Conservation (phyloP, 2,113 vertebrate species). For the Serilophus lunatus region DNA sequence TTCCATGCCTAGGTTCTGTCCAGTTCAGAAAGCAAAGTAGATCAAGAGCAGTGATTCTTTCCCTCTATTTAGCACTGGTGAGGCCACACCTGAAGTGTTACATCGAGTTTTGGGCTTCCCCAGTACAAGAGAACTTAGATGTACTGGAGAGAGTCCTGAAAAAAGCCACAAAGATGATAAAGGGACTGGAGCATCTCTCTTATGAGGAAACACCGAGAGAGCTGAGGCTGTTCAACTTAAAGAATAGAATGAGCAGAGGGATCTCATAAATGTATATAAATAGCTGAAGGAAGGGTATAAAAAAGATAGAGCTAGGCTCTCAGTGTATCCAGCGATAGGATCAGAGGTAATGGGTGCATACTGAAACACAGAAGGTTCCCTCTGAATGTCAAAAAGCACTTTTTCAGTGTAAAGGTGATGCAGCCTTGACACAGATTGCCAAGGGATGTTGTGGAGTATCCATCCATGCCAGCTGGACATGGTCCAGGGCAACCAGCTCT, state of each 20-base stretch:
- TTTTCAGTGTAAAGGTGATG: not conserved
- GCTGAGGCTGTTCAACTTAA: not conserved
- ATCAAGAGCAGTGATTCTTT: not conserved
- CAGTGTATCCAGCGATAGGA: not conserved
- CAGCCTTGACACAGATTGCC: not conserved
- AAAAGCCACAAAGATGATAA: not conserved
- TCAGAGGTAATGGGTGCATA: not conserved
- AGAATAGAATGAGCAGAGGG: not conserved
- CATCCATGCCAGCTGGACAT: rapidly evolving
- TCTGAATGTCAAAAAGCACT: not conserved
- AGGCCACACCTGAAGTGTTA: not conserved
- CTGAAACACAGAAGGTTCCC: not conserved
- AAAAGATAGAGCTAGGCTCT: not conserved
- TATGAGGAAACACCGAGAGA: not conserved
- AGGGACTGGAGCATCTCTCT: not conserved
- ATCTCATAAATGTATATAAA: not conserved
- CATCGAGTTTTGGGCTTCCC: not conserved
- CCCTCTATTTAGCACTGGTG: not conserved
- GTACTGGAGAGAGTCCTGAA: not conserved
- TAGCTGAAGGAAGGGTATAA: not conserved
- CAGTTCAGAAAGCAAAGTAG: not conserved
- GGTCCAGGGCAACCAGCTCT: not conserved
- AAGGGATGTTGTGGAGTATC: not conserved
- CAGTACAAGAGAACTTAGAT: not conserved
- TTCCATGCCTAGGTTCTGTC: not conserved